These are phyloP conservation scores for Melanostoma scalare DNA, from an alignment of 2,888 invertebrate species.

Conservation along the genomic window DNA sequence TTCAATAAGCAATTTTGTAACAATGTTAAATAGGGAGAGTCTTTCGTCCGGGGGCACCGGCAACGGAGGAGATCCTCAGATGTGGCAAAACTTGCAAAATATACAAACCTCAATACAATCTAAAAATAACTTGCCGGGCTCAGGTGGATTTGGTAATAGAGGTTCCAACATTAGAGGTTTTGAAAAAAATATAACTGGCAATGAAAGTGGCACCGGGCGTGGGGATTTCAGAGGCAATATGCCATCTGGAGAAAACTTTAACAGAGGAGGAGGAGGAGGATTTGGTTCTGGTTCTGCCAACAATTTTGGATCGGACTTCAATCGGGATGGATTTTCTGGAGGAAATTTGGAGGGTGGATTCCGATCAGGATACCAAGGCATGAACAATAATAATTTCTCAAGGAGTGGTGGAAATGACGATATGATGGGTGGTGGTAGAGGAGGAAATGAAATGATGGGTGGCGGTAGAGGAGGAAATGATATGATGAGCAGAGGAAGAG, in stretches of 20 bases:
- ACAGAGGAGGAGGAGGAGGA: constrained; percentile 31
- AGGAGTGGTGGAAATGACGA: constrained; percentile 22
- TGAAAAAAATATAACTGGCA: constrained; percentile 13
- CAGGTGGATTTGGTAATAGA: constrained; percentile 8
- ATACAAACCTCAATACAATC: constrained; percentile 54
- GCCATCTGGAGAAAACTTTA: constrained; percentile 31
- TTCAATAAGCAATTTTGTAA: constrained; percentile 58
- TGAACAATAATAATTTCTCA: constrained; percentile 27
- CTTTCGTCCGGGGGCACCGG: constrained; percentile 1
- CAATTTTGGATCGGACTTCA: constrained; percentile 28
- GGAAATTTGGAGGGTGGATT: constrained; percentile 33
- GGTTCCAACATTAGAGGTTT: constrained; percentile 24
- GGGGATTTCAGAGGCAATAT: constrained; percentile 13
- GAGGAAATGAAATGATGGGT: constrained; percentile 12
- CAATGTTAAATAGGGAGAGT: constrained; percentile 54
- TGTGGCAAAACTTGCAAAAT: constrained; percentile 71
- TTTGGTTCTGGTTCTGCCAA: constrained; percentile 6
- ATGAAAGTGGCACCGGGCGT: background rate
- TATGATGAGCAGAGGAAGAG: constrained; percentile 2
- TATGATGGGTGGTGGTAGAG: constrained; percentile 20
- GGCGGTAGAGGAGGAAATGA: constrained; percentile 14
- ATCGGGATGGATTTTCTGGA: constrained; percentile 28
- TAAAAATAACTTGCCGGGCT: constrained; percentile 18
- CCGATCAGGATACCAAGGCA: constrained; percentile 13
- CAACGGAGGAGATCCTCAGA: constrained; percentile 43